Conservation (phyloP, 2,797 vertebrate genomes). For the Masticophis lateralis region DNA sequence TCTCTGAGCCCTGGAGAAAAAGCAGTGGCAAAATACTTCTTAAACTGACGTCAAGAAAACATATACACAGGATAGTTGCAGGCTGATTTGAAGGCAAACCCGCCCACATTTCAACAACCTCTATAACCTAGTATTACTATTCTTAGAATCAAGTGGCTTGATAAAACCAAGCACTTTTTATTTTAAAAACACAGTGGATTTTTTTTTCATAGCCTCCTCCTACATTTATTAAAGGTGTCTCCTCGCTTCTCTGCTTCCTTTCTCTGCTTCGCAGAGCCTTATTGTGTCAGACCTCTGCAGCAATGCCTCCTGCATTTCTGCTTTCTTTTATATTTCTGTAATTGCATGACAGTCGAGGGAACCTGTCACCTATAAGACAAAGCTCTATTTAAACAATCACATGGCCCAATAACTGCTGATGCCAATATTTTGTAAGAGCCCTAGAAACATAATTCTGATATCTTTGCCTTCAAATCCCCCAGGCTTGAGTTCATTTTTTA, state of each 20-base stretch:
- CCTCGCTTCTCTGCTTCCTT: neutral
- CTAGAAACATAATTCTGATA: conserved; percentile 50
- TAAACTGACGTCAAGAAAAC: neutral
- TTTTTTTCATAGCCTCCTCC: neutral
- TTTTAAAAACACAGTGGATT: neutral
- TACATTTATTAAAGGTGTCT: neutral
- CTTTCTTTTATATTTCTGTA: neutral
- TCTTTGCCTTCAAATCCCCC: conserved; percentile 48
- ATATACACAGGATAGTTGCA: neutral
- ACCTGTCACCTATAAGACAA: neutral
- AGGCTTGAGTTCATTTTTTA: conserved; percentile 72
- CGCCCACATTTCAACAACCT: neutral
- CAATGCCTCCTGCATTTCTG: neutral
- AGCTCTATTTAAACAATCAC: conserved; percentile 6
- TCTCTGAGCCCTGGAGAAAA: neutral
- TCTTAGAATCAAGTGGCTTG: neutral
- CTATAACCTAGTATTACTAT: neutral
- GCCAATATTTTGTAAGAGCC: conserved; percentile 30
- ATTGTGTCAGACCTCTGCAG: neutral
- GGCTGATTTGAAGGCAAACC: neutral
- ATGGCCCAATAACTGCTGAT: conserved; percentile 50
- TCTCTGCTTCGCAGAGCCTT: neutral
- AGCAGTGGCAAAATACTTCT: neutral
- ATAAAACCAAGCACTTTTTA: neutral
- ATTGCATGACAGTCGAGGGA: neutral